phyloP scores from a whole-genome alignment of 2,888 invertebrate species.

The Calameuta idolon region DNA sequence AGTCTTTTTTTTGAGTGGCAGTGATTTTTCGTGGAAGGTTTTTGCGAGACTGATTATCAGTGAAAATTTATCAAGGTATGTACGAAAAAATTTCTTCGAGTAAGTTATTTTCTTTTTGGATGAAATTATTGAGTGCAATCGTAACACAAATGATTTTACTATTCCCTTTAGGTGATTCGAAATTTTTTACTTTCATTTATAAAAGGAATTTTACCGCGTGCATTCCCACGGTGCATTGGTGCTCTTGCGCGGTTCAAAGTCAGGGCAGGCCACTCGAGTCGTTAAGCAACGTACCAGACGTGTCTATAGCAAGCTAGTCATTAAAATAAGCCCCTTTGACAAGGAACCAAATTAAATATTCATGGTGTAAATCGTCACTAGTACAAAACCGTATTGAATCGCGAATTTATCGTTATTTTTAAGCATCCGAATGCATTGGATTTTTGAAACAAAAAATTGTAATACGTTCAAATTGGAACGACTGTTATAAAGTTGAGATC shows the following conservation, averaged over 20 bases:
- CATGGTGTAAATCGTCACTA: not conserved
- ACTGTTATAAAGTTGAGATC: not conserved
- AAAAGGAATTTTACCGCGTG: not conserved
- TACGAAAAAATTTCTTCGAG: not conserved
- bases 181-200: not conserved
- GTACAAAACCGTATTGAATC: not conserved
- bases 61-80: not conserved
- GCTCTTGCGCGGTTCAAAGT: slow-evolving; percentile 43
- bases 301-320: not conserved
- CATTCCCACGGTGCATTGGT: slow-evolving; percentile 46
- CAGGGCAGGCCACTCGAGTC: slow-evolving; percentile 41
- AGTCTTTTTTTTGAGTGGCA: not conserved
- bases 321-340: not conserved
- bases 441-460: not conserved
- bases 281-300: slow-evolving; percentile 20
- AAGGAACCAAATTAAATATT: not conserved
- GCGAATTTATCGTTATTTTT: not conserved
- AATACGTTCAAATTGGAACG: not conserved
- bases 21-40: not conserved
- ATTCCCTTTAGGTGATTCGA: not conserved
- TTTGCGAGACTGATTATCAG: not conserved
- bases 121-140: not conserved
- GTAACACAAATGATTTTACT: not conserved
- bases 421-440: not conserved
- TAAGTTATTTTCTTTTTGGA: not conserved